These are phyloP conservation scores for Platyscapa corneri DNA, from an alignment of 1,140 invertebrate species.

Conservation along the genomic window DNA sequence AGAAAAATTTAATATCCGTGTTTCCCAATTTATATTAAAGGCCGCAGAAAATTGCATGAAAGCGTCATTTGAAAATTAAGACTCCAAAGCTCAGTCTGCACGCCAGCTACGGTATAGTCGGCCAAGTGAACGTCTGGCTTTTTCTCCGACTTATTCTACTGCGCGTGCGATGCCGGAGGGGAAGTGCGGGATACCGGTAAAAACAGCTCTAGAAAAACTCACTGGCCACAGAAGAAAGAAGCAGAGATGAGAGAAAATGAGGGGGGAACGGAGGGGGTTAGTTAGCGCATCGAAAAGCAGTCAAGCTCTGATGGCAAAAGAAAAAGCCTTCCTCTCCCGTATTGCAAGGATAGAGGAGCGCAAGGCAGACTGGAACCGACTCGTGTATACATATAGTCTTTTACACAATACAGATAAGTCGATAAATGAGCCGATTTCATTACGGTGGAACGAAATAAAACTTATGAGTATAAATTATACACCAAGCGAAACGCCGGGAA, in stretches of 20 bases:
- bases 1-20: conserved; percentile 1
- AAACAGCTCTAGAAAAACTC: conserved; percentile 20
- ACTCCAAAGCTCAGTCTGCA: background rate
- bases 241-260: background rate
- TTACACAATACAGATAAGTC: background rate
- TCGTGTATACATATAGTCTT: background rate
- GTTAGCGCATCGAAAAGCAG: conserved; percentile 13
- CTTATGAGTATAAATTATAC: background rate
- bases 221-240: background rate
- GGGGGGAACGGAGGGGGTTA: background rate
- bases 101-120: background rate
- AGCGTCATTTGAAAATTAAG: conserved; percentile 43
- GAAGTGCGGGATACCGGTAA: background rate
- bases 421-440: conserved; percentile 13
- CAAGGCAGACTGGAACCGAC: background rate
- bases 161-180: background rate
- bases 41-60: conserved; percentile 29
- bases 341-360: background rate
- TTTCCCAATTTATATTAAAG: conserved; percentile 1
- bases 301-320: background rate
- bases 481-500: background rate
- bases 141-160: background rate
- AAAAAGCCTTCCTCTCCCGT: background rate
- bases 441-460: background rate
- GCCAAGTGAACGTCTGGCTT: conserved; percentile 23